These are phyloP conservation scores for Ahaetulla prasina DNA, from an alignment of 2,113 vertebrate genomes.

Conservation along the genomic window DNA sequence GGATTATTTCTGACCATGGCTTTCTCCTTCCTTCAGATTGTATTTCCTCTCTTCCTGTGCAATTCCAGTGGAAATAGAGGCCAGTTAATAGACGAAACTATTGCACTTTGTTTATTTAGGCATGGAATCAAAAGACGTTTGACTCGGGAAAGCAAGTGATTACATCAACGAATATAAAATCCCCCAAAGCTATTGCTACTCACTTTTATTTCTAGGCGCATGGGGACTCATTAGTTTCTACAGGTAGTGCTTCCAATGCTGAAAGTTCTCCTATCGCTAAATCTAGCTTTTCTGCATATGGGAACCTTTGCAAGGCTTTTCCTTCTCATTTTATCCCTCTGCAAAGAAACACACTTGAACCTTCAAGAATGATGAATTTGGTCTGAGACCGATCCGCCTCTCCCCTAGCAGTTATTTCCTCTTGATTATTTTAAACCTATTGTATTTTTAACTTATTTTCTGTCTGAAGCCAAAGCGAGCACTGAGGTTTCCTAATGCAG, in stretches of 20 bases:
- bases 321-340: slow-evolving; percentile 24
- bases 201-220: slow-evolving; percentile 49
- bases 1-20: slow-evolving; percentile 59
- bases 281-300: slow-evolving; percentile 32
- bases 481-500: not conserved
- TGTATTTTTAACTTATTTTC: slow-evolving; percentile 44
- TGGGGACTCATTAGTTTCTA: slow-evolving; percentile 34
- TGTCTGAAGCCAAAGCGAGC: slow-evolving; percentile 25
- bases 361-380: slow-evolving; percentile 26
- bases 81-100: slow-evolving; percentile 60
- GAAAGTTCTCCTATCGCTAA: slow-evolving; percentile 35
- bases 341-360: slow-evolving; percentile 24
- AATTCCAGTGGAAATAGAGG: slow-evolving; percentile 57
- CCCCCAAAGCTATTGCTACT: slow-evolving; percentile 49
- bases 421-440: slow-evolving; percentile 29
- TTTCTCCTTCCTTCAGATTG: slow-evolving; percentile 50
- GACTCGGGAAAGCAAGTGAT: slow-evolving; percentile 43
- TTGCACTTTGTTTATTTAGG: slow-evolving; percentile 59
- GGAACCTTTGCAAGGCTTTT: slow-evolving; percentile 38
- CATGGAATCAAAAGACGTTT: slow-evolving; percentile 40
- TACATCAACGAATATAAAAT: slow-evolving; percentile 48
- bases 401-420: slow-evolving; percentile 26
- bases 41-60: slow-evolving; percentile 60
- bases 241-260: slow-evolving; percentile 35
- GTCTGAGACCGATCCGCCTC: slow-evolving; percentile 1